phyloP scores from a whole-genome alignment of 1,140 invertebrate species.

The Liolophura sinensis region DNA sequence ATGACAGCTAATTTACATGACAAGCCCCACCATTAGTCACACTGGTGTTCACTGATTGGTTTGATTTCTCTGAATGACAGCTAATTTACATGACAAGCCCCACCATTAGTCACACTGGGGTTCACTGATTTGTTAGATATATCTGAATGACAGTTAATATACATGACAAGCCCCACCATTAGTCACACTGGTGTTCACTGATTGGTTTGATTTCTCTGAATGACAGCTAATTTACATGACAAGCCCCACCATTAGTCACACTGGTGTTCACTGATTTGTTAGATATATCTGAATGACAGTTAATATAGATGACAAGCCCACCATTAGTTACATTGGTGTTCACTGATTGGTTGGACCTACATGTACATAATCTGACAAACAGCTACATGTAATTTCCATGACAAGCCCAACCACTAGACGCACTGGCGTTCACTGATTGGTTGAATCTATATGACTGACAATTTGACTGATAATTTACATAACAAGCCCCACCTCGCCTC shows the following conservation, averaged over 20 bases:
- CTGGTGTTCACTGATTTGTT: too few species aligned
- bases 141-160: neutral
- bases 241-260: neutral
- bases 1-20: too few species aligned
- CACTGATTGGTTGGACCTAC: neutral
- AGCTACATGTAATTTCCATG: too few species aligned
- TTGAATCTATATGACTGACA: neutral
- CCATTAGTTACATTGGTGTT: conserved; percentile 66
- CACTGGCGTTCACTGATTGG: neutral
- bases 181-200: neutral
- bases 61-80: too few species aligned
- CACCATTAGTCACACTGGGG: too few species aligned
- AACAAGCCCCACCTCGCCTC: conserved; percentile 62
- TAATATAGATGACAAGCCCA: conserved; percentile 17
- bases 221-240: too few species aligned
- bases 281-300: neutral
- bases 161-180: neutral
- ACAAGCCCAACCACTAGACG: too few species aligned
- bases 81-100: too few species aligned
- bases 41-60: too few species aligned
- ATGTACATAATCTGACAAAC: too few species aligned
- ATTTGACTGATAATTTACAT: conserved; percentile 19
- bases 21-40: too few species aligned
- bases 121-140: too few species aligned
- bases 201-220: neutral